These are phyloP conservation scores for Ephialtes manifestator DNA, from an alignment of 2,888 invertebrate genomes.

Conservation along the genomic window DNA sequence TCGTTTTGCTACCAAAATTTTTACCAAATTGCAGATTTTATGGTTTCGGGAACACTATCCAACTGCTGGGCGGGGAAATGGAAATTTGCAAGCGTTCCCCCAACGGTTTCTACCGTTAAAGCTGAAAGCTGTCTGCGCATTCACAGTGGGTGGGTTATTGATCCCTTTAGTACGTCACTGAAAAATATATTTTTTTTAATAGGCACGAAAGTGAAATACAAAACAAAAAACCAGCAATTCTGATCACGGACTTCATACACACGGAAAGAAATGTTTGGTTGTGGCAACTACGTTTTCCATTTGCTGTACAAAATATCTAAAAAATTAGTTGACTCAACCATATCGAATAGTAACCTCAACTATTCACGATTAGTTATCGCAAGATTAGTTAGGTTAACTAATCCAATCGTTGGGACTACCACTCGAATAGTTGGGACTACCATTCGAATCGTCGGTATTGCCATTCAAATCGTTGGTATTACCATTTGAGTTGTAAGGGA, in stretches of 20 bases:
- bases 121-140: constrained; percentile 49
- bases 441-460: too few relatives aligned
- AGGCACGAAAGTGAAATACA: not conserved
- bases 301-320: too few relatives aligned
- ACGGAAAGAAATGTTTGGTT: too few relatives aligned
- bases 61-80: constrained; percentile 18
- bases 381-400: too few relatives aligned
- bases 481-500: too few relatives aligned
- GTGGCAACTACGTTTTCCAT: too few relatives aligned
- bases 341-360: too few relatives aligned
- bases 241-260: not conserved
- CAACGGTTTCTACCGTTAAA: constrained; percentile 18
- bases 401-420: too few relatives aligned
- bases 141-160: constrained; percentile 35
- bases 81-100: constrained; percentile 35
- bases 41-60: constrained; percentile 29
- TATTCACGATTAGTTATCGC: too few relatives aligned
- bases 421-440: too few relatives aligned
- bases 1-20: constrained; percentile 29
- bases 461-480: too few relatives aligned
- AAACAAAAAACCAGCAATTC: not conserved
- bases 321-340: too few relatives aligned
- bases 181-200: constrained; percentile 10
- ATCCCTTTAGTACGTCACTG: constrained; percentile 37
- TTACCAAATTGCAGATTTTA: constrained; percentile 42